Evolutionary conservation across 2,797 vertebrate species (phyloP), one percentile per base, ranked within the genome.

Genomic region (Sebastes jordani): DNA sequence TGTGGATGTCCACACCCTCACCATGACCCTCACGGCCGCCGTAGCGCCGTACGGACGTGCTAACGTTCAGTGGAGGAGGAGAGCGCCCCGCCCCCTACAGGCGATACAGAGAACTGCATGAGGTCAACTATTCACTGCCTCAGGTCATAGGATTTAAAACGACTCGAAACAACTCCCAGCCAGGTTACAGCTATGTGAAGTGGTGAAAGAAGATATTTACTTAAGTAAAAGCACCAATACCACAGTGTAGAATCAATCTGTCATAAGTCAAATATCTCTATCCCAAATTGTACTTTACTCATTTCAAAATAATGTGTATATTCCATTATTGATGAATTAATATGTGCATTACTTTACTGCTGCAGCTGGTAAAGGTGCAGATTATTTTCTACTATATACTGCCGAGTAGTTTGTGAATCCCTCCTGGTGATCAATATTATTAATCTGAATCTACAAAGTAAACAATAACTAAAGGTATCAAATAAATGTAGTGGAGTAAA

Each of bases 1-100:
- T 42, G 38, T 42, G 74, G 58, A 74, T 66, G 91, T 94, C 95
- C 95, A 95, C 95, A 94, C 94, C 95, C 94, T 95, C 93, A 20
- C 22, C 18, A 49, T 76, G 13, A 42, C 38, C 38, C 13, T 42
- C 38, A 38, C 36, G 36, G 36, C 36, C 36, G 36, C 36, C 36
- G 11, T 38, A 38, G 36, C 77, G 72, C 76, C 83, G 63, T 58
- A 63, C 73, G 67, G 84, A 76, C 74, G 84, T 86, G 70, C 32
- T 56, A 11, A 64, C 77, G 71, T 65, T 14, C n/a, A 60, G 8
- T 1, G 7, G 10, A 30, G 27, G 18, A 34, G 55, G 16, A 49
- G 66, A 64, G 20, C 67, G 71, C 1, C 20, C 11, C 42, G 86
- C 66, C 91, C 56, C 74, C 91, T 80, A 49, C 58, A 72, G 89